Evolutionary conservation across 2,888 invertebrate species (phyloP), one percentile per base, ranked within the genome.

Genomic region (Lomographa bimaculata): DNA sequence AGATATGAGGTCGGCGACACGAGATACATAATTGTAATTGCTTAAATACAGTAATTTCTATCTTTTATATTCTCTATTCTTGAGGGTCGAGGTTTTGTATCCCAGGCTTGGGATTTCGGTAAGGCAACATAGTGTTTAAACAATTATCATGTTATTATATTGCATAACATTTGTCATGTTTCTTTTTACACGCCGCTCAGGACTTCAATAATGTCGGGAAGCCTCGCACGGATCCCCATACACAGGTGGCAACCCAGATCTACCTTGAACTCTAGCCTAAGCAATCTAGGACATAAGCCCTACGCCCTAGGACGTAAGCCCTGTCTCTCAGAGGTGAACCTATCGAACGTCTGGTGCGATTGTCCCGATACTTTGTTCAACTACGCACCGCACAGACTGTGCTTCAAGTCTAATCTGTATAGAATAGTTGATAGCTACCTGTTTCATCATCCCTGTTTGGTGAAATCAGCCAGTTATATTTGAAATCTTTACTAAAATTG

Each of bases 211-310:
- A 86, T 86, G 79, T 85, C 87, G 1, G 86, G 87, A 46, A 89
- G 87, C 54, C 72, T 89, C 57, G 84, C 89, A 23, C 61, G 89
- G 71, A 83, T 90, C 64, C 90, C 90, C 7, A 89, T 89, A 52
- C 89, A 90, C 90, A 90, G 90, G 90, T 90, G 82, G 69, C 64
- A 65, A 52, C 56, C 72, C 19, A 53, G 57, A 37, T 49, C 60
- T 54, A 58, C 30, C 37, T 44, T 29, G 57, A 54, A 35, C 57
- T 54, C 21, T 50, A 44, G 21, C 46, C 47, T 36, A 42, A 46
- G 48, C 54, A 57, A 27, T 36, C 9, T 32, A 33, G 20, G 7
- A 9, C 23, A 20, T 8, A 23, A 21, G 20, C 39, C 40, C 43
- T 39, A 25, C 7, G 7, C 11, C 1, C 33, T 19, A 28, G 14